Evolutionary conservation across 1,140 invertebrate species (phyloP), one percentile per base, ranked within the genome.

Genomic region (Eumaeus atala): DNA sequence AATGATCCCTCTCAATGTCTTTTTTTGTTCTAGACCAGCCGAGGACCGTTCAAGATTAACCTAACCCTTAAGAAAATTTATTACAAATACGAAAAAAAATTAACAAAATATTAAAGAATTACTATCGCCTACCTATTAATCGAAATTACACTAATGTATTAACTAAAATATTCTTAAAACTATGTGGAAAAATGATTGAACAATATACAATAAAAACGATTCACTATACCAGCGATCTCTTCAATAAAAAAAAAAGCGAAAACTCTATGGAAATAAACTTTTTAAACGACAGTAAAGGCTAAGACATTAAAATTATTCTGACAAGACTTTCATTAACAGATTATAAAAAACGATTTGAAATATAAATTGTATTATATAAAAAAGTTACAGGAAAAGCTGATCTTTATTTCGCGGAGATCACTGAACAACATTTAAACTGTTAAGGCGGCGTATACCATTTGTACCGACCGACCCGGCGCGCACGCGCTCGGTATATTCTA

Each of bases 161-260:
- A 86, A 84, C 79, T 86, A 84, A 86, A 83, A 84, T 44, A 44
- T 79, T 51, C 79, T 82, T 84, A 86, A 72, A 81, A 76, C 74
- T 86, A 84, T 73, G 74, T 84, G 79, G 83, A 86, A 83, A 63
- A 83, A 85, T 80, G 66, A 82, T 86, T 70, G 79, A 86, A 86
- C 81, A 84, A 83, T 86, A 79, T 83, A 86, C 78, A 84, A 82
- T 83, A 84, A 84, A 84, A 86, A 83, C 76, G 77, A 78, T 84
- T 84, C 73, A 82, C 77, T 84, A 83, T 77, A 83, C 66, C 74
- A 77, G 77, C 72, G 76, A 79, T 72, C 74, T 74, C 77, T 67
- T 57, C 21, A 28, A 28, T 28, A 28, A 28, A 28, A 50, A 48
- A 61, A 56, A 67, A 67, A 60, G 50, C 49, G 51, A 56, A n/a